Evolutionary conservation across 1,140 invertebrate species (phyloP).

Genomic region (Triops longicaudatus): DNA sequence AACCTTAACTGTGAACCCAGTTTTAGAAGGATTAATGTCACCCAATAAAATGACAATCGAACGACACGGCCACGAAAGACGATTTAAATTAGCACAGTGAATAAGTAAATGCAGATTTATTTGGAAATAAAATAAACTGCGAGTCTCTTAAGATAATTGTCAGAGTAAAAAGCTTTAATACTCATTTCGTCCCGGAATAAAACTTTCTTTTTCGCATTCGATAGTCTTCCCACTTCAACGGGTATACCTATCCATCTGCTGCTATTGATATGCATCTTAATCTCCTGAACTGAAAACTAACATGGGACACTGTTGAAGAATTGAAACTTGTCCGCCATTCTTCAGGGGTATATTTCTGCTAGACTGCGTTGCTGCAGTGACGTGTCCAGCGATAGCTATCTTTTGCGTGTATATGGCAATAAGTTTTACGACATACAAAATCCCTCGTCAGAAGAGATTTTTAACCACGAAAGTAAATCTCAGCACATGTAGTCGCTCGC

Average conservation of each 20-base stretch:
- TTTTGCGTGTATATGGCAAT: background rate
- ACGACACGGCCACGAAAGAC: background rate
- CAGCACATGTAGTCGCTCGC: background rate
- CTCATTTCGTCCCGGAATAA: too few relatives aligned
- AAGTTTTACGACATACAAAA: constrained; percentile 4
- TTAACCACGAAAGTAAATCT: background rate
- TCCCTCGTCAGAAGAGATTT: background rate
- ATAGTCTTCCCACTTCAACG: background rate
- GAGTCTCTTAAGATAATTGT: too few relatives aligned
- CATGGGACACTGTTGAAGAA: background rate
- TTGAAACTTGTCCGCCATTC: background rate
- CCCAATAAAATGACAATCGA: background rate
- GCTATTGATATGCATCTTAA: background rate
- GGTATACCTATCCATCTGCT: background rate
- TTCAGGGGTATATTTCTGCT: background rate
- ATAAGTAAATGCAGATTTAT: too few relatives aligned
- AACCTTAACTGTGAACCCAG: background rate
- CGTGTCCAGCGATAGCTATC: background rate
- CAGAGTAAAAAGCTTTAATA: too few relatives aligned
- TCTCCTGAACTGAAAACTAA: background rate
- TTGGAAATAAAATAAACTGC: too few relatives aligned
- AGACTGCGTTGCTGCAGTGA: background rate
- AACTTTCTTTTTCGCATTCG: too few relatives aligned
- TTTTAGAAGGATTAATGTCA: background rate
- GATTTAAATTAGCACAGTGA: too few relatives aligned